Evolutionary conservation across 2,888 invertebrate species (phyloP), one percentile per base, ranked within the genome.

Genomic region (Tridacna crocea): DNA sequence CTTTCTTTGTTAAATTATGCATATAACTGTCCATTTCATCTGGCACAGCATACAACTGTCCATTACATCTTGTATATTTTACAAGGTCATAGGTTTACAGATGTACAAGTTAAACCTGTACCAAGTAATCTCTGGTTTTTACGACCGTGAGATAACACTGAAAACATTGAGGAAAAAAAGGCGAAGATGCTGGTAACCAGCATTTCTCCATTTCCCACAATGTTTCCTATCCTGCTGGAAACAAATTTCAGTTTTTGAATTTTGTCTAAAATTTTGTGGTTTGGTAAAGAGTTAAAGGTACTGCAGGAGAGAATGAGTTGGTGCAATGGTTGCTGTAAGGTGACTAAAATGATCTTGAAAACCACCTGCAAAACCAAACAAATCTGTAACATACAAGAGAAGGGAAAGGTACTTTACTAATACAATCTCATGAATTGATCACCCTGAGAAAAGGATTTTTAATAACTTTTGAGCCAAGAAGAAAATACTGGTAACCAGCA

Each of bases 161-260:
- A 55, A 65, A 65, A 24, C 26, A 65, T 65, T 65, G 26, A 27
- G 26, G 65, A 12, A 65, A 65, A 65, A 65, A 65, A 27, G 65
- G 13, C 10, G 65, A 65, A 65, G 17, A n/a, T 61, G 61, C 19
- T n/a, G 13, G 61, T n/a, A 3, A 61, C 61, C n/a, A 61, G 61
- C 61, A 61, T 61, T 61, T 61, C 61, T 61, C 13, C 61, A 3
- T 61, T 61, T 61, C 61, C 22, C 22, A 61, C 22, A n/a, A 61
- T 61, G 22, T 22, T 61, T 60, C 22, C n/a, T 19, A 19, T 51
- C 51, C 17, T 51, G 12, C 51, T 13, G 17, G 17, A 51, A 51
- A n/a, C n/a, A n/a, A n/a, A n/a, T n/a, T n/a, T n/a, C n/a, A n/a
- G n/a, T n/a, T n/a, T n/a, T n/a, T n/a, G n/a, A 51, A 17, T 17